phyloP scores from a whole-genome alignment of 1,140 invertebrate genomes.

The Cepaea nemoralis region DNA sequence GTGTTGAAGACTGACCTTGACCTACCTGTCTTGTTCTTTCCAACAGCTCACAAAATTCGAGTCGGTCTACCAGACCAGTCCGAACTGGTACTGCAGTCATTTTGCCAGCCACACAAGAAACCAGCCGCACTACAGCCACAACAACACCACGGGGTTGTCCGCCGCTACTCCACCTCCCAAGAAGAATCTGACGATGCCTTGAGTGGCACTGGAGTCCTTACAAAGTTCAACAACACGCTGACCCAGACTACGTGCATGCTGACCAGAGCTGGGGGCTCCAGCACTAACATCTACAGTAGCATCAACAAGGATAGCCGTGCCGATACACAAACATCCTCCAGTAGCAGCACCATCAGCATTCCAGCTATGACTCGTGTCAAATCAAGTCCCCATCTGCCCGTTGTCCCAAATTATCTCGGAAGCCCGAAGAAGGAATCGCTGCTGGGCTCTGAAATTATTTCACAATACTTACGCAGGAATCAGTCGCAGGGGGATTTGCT shows the following conservation, averaged over 20 bases:
- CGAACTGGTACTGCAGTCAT: constrained; percentile 13
- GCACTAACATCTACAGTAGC: background rate
- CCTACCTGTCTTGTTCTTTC: background rate
- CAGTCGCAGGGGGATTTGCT: background rate
- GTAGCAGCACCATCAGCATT: background rate
- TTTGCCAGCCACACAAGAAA: background rate
- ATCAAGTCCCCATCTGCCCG: background rate
- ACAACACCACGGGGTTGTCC: background rate
- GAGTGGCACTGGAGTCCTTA: background rate
- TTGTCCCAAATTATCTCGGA: background rate
- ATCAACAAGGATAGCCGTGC: background rate
- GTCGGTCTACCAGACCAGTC: constrained; percentile 9
- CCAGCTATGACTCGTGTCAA: background rate
- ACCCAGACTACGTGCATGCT: background rate
- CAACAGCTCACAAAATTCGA: constrained; percentile 11
- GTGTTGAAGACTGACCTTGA: too few species aligned
- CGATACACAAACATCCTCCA: background rate
- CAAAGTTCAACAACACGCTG: constrained; percentile 6
- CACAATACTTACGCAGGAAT: background rate
- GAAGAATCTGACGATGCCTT: background rate
- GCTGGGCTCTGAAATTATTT: background rate
- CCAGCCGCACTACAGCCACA: background rate
- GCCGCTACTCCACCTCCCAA: constrained; percentile 19
- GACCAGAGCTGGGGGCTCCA: background rate
- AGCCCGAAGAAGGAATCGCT: background rate